These are phyloP conservation scores for Pollenia labialis DNA, from an alignment of 2,888 invertebrate species.

Conservation along the genomic window DNA sequence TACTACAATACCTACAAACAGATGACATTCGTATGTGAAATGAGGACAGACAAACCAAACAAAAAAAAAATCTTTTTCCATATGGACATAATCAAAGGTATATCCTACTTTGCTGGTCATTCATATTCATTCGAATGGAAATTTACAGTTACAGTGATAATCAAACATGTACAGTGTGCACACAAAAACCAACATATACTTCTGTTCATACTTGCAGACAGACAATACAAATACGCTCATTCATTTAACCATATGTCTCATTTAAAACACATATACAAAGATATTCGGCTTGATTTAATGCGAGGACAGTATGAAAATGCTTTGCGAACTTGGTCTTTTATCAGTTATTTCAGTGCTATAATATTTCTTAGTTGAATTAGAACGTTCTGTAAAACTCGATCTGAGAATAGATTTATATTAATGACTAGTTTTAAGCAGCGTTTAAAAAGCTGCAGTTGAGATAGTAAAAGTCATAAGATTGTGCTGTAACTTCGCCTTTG, in stretches of 20 bases:
- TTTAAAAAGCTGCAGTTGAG: too few relatives aligned
- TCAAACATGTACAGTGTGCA: constrained; percentile 50
- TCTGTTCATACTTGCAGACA: neutral
- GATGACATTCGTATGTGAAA: constrained; percentile 10
- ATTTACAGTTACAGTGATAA: constrained; percentile 73
- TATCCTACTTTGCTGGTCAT: constrained; percentile 70
- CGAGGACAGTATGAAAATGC: neutral
- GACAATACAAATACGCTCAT: constrained; percentile 29
- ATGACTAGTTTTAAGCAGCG: too few relatives aligned
- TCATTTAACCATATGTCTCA: constrained; percentile 67
- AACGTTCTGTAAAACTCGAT: too few relatives aligned
- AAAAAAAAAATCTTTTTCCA: constrained; percentile 51
- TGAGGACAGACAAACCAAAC: neutral
- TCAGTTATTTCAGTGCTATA: too few relatives aligned
- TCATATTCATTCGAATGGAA: constrained; percentile 72
- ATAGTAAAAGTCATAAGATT: too few relatives aligned
- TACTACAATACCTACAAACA: constrained; percentile 23
- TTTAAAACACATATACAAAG: constrained; percentile 25
- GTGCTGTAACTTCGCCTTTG: too few relatives aligned
- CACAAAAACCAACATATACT: neutral
- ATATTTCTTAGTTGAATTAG: too few relatives aligned
- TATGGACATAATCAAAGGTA: constrained; percentile 69
- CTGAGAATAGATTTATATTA: too few relatives aligned
- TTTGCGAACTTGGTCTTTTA: neutral
- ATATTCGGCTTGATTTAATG: neutral